Evolutionary conservation across 2,888 invertebrate species (phyloP).

Genomic region (Gandaritis pyraliata): DNA sequence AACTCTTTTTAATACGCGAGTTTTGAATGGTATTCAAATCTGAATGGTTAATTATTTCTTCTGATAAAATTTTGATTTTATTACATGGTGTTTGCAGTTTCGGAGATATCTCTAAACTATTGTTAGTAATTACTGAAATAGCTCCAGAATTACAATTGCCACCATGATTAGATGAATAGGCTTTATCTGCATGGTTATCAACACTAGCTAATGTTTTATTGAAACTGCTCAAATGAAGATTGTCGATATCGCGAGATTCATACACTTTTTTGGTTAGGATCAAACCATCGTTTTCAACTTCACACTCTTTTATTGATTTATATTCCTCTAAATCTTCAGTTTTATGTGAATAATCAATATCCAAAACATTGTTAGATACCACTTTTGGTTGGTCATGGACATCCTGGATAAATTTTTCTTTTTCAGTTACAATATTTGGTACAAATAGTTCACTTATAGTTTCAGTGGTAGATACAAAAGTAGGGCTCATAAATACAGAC

Average conservation of each 20-base stretch:
- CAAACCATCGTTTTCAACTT: slow-evolving; percentile 31
- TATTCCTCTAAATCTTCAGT: slow-evolving; percentile 6
- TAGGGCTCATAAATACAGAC: slow-evolving; percentile 73
- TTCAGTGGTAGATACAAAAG: slow-evolving; percentile 55
- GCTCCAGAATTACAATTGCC: slow-evolving; percentile 29
- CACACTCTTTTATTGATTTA: slow-evolving; percentile 31
- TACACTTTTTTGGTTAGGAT: slow-evolving; percentile 22
- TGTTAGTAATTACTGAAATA: slow-evolving; percentile 16
- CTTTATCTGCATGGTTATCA: slow-evolving; percentile 33
- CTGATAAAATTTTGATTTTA: slow-evolving; percentile 59
- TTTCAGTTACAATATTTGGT: slow-evolving; percentile 7
- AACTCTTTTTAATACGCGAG: slow-evolving; percentile 21
- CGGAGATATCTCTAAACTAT: slow-evolving; percentile 13
- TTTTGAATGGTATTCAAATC: slow-evolving; percentile 40
- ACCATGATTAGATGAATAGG: slow-evolving; percentile 37
- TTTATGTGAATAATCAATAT: slow-evolving; percentile 3
- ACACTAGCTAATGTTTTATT: slow-evolving; percentile 16
- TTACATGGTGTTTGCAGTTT: slow-evolving; percentile 26
- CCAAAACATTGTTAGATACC: slow-evolving; percentile 2
- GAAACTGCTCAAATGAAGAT: slow-evolving; percentile 15
- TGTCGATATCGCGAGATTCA: slow-evolving; percentile 8
- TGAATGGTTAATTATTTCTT: slow-evolving; percentile 46
- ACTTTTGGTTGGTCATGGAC: not conserved
- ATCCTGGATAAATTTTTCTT: slow-evolving; percentile 11
- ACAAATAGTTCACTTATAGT: slow-evolving; percentile 47